Evolutionary conservation across 2,113 vertebrate species (phyloP), one percentile per base, ranked within the genome.

Genomic region (Centropus unirufus): DNA sequence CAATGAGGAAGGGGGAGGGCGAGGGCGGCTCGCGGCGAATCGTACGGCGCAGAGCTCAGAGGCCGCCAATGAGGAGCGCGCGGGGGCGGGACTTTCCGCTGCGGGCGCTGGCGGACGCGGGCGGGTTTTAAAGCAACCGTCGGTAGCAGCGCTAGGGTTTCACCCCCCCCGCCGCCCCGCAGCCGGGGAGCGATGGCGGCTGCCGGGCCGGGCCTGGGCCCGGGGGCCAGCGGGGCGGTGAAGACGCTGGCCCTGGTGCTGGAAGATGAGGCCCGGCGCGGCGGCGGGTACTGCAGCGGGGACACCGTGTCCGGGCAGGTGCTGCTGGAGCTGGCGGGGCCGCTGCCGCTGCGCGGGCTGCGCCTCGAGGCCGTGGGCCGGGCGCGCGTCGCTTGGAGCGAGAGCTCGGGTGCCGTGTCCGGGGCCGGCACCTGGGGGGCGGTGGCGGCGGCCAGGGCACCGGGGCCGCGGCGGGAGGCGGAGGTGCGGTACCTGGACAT

Each of bases 271-370:
- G 95, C 97, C 88, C 91, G 89, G 67, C 96, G 93, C 46, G 77
- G 92, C 62, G 77, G 93, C 79, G 84, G 97, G 44, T 98, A 98
- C 85, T 87, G 96, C 23, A 95, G 95, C 73, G 98, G 98, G 29
- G 97, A 98, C 87, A 89, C 94, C 14, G 98, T 98, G 79, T 96
- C 97, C 11, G 98, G 98, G 23, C 97, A 96, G 46, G 98, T 98
- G 93, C 66, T 97, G 87, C 91, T 98, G 81, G 98, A 98, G 92
- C 86, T 96, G n/a, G 77, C 90, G 42, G 95, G 91, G 39, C 92
- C 94, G n/a, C 87, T 97, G 78, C 57, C 91, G 64, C 89, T 98
- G 14, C 73, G 94, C 39, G 88, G 94, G 6, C 93, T 98, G 77
- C 96, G 97, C 15, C 85, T 98, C 72, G 93, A 96, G 66, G 97